phyloP scores from a whole-genome alignment of 2,113 vertebrate species.

The Anser brachyrhynchus region DNA sequence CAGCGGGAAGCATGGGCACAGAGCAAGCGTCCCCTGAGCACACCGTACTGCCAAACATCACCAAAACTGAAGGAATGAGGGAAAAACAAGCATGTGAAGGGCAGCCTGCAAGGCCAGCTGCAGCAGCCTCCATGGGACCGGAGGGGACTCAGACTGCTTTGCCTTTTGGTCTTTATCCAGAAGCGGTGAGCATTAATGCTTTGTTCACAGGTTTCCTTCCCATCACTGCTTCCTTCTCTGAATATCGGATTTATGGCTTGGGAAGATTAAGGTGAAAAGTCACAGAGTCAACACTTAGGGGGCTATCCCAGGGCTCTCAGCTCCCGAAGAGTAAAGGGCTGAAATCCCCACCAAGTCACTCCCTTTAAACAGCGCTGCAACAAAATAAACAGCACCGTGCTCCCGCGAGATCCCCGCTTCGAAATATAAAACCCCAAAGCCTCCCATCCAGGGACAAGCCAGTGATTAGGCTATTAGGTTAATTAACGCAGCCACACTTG shows the following conservation, averaged over 20 bases:
- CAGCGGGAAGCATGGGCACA: neutral
- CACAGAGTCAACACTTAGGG: neutral
- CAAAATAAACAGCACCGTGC: neutral
- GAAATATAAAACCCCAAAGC: neutral
- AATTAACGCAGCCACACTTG: neutral
- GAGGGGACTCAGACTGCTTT: neutral
- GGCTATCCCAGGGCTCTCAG: neutral
- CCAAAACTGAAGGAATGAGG: neutral
- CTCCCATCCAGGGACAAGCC: neutral
- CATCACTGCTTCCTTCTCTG: neutral
- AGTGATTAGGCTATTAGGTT: neutral
- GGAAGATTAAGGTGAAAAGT: neutral
- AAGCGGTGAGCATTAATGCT: neutral
- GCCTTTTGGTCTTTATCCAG: neutral
- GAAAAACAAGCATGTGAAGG: neutral
- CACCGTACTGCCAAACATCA: neutral
- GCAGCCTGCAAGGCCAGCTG: neutral
- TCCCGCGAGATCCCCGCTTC: neutral
- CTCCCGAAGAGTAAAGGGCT: neutral
- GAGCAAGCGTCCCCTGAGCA: accelerated
- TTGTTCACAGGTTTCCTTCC: neutral
- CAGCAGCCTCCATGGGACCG: neutral
- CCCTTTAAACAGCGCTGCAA: accelerated
- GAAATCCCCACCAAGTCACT: neutral
- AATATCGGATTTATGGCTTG: neutral